These are phyloP conservation scores for Lasiurus cinereus DNA, from an alignment of 2,113 vertebrate genomes.

Conservation along the genomic window DNA sequence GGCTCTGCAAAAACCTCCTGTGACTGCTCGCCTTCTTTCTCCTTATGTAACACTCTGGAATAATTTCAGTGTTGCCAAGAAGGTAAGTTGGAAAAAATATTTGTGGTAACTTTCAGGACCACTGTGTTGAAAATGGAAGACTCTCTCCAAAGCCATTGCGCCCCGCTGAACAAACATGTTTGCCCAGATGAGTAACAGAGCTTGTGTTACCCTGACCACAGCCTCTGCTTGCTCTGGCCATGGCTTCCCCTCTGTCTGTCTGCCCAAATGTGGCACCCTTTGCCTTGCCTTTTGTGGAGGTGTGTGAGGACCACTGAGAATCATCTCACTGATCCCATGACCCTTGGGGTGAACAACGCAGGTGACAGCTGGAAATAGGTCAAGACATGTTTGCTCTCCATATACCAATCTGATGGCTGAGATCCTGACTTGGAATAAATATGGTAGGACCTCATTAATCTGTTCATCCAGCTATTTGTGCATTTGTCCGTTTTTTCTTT, in stretches of 20 bases:
- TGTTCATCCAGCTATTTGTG: not conserved
- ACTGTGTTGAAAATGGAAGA: conserved; percentile 20
- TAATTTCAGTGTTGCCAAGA: conserved; percentile 10
- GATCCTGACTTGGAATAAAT: not conserved
- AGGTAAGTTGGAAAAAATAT: conserved; percentile 43
- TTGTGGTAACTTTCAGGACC: conserved; percentile 24
- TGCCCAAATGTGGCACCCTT: not conserved
- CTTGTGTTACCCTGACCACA: too few species aligned
- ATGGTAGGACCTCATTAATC: not conserved
- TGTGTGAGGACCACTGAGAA: not conserved
- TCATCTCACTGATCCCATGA: not conserved
- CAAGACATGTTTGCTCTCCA: not conserved
- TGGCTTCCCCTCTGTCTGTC: not conserved
- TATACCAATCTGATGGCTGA: not conserved
- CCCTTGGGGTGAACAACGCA: not conserved
- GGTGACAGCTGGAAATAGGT: not conserved
- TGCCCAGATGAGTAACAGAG: not conserved
- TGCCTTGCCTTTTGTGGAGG: not conserved
- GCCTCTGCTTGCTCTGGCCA: not conserved
- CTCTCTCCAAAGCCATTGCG: not conserved
- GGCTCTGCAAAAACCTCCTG: not conserved
- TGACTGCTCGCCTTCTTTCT: not conserved
- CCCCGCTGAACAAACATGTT: not conserved
- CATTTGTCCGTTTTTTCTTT: not conserved
- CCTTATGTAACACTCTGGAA: not conserved